These are phyloP conservation scores for Leucopsar rothschildi DNA, from an alignment of 2,113 vertebrate genomes.

Conservation along the genomic window DNA sequence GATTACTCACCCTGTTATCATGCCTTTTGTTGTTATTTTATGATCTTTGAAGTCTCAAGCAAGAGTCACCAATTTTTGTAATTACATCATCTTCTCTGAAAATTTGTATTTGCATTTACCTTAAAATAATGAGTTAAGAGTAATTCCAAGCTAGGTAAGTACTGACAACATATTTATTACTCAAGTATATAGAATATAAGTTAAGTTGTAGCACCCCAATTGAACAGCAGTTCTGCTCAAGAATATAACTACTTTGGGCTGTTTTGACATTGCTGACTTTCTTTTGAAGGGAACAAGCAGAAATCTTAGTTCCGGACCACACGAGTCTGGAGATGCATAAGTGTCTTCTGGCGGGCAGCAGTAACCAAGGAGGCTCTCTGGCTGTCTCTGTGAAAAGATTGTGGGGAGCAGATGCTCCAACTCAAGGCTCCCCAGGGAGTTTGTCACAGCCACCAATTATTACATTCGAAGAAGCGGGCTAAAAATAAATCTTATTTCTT, in stretches of 20 bases:
- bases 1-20: not conserved
- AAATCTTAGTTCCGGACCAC: not conserved
- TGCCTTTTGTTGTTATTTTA: not conserved
- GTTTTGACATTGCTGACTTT: not conserved
- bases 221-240: not conserved
- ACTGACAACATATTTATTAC: not conserved
- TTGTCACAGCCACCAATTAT: not conserved
- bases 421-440: not conserved
- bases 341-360: not conserved
- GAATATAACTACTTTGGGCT: not conserved
- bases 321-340: fast-evolving
- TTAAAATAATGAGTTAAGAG: not conserved
- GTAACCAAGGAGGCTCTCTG: not conserved
- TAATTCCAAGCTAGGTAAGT: not conserved
- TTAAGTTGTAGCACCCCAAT: not conserved
- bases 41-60: not conserved
- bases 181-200: not conserved
- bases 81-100: not conserved
- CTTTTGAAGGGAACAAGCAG: not conserved
- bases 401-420: not conserved
- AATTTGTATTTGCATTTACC: not conserved
- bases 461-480: not conserved
- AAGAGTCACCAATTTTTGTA: not conserved
- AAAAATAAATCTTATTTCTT: not conserved
- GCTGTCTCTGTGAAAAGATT: not conserved